Conservation (phyloP, 2,888 invertebrate species). For the Heteromurus nitidus region DNA sequence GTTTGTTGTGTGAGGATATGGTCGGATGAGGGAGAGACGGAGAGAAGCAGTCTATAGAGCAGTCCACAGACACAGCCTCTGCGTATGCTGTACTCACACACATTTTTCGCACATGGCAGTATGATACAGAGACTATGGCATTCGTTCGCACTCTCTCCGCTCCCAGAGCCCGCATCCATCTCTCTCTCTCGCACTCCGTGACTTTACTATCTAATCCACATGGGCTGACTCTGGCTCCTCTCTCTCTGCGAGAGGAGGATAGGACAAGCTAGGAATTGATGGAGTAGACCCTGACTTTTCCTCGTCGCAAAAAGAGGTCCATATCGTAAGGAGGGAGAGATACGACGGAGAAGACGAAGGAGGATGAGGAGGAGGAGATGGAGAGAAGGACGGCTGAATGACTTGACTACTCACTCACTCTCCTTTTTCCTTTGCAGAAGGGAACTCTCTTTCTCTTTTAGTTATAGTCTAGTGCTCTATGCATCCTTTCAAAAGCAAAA, state of each 20-base stretch:
- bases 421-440: too few species aligned
- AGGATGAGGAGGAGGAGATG: conserved; percentile 42
- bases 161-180: not conserved
- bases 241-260: not conserved
- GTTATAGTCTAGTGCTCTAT: too few species aligned
- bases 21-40: not conserved
- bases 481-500: too few species aligned
- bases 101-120: conserved; percentile 8
- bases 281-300: not conserved
- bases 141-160: not conserved
- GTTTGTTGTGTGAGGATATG: too few species aligned
- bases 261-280: not conserved
- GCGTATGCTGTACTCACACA: conserved; percentile 9
- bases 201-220: not conserved
- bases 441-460: too few species aligned
- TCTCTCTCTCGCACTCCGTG: not conserved
- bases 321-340: conserved; percentile 1
- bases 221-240: not conserved
- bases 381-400: conserved; percentile 24
- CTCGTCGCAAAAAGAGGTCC: not conserved
- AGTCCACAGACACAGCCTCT: not conserved
- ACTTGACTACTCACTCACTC: too few species aligned
- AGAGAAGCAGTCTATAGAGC: not conserved
- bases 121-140: too few species aligned
- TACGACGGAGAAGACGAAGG: conserved; percentile 17